Evolutionary conservation across 2,888 invertebrate genomes (phyloP), one percentile per base, ranked within the genome.

Genomic region (Sminthurides aquaticus): DNA sequence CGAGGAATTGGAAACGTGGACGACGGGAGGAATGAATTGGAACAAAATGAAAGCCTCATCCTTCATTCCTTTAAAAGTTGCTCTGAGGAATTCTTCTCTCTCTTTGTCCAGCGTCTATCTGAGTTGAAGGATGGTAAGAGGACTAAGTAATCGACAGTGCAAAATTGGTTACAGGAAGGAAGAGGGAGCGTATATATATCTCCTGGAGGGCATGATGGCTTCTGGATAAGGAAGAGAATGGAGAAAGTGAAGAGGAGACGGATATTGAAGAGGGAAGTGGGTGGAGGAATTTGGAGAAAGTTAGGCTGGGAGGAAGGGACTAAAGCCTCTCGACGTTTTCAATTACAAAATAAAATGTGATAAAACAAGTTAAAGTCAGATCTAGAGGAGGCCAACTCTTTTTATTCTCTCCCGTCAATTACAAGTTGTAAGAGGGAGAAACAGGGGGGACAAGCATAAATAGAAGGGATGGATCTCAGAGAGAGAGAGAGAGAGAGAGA

Each of bases 301-400:
- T 34, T 34, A 11, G 15, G 43, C 43, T 15, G 5, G 43, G 43
- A 34, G 43, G 43, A 34, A 34, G 43, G 43, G 15, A 15, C 15
- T 34, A 52, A 52, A 52, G 3, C 22, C 52, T 20, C 52, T 22
- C 11, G 22, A 22, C 52, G 52, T 52, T 52, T 52, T 52, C 52
- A 52, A 52, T 52, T 52, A 52, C 52, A 52, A 52, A 52, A 15
- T 52, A 52, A 52, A 52, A 52, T 52, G 52, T 20, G 52, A 52
- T 52, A 52, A 52, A 52, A 52, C 52, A 52, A 52, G 15, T 52
- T 20, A 15, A 52, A 52, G 52, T 52, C 20, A 52, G 18, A 22
- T 52, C 18, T 22, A 20, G 52, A 52, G 43, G 43, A 34, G 43
- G 43, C n/a, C 5, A 52, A 20, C 18, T 43, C 8, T 52, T 22